Conservation (phyloP, 2,113 vertebrate species). For the Chrysochloris asiatica region DNA sequence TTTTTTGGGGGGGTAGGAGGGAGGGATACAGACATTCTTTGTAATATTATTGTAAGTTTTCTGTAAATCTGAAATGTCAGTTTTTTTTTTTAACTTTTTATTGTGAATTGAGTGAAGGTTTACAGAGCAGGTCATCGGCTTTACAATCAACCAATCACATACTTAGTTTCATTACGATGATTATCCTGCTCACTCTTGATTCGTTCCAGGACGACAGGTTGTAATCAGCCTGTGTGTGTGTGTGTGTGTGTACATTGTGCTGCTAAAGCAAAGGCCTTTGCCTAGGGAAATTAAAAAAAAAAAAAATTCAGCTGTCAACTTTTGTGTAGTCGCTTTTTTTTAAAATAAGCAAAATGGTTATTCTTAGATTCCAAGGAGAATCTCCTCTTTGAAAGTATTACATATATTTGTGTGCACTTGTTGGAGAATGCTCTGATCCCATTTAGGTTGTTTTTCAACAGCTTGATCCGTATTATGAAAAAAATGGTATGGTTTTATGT, state of each 20-base stretch:
- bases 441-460: constrained; percentile 30
- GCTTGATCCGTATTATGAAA: background rate
- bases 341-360: constrained; percentile 38
- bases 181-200: no score
- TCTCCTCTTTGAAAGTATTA: constrained; percentile 20
- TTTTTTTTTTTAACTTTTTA: no score
- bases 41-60: no score
- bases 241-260: background rate
- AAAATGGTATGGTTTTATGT: background rate
- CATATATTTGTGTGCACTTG: background rate
- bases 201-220: constrained; percentile 20
- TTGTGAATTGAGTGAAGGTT: no score
- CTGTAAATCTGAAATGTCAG: no score
- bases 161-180: no score
- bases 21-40: no score
- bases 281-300: background rate
- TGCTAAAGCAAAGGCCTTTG: constrained; percentile 23
- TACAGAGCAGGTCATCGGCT: no score
- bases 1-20: no score
- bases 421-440: constrained; percentile 19
- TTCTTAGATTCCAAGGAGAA: constrained; percentile 48
- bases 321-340: constrained; percentile 16
- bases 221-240: background rate
- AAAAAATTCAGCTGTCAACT: background rate
- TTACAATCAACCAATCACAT: no score